Percentiles rank a stretch among this genome's conserved stretches.
Conservation (phyloP, 2,113 vertebrate genomes). For the Elachura formosa region DNA sequence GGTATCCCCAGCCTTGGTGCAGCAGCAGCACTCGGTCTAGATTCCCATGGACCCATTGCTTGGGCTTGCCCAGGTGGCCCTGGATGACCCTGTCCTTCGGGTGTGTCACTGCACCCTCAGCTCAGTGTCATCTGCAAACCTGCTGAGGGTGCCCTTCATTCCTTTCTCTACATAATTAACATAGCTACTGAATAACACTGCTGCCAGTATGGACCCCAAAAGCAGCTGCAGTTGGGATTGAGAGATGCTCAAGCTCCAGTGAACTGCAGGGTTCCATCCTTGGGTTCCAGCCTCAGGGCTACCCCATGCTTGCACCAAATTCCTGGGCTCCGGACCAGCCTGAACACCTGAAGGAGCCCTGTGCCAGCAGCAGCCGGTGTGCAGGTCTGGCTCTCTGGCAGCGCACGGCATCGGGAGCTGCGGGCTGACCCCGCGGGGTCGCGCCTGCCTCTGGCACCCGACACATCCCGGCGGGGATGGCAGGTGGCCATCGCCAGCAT, state of each 20-base stretch:
- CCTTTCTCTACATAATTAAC: neutral
- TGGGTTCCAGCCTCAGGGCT: too few species aligned
- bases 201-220: neutral
- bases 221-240: accelerated
- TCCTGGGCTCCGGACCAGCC: neutral
- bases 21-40: neutral
- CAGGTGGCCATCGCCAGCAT: accelerated
- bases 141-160: neutral
- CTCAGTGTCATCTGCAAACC: neutral
- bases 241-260: neutral
- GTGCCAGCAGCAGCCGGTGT: neutral
- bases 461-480: accelerated
- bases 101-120: neutral
- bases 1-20: neutral
- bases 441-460: neutral
- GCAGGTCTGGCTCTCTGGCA: neutral
- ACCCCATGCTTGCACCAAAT: neutral
- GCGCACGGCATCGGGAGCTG: neutral
- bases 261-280: neutral
- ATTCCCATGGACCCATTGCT: too few species aligned
- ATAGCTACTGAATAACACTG: neutral
- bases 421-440: neutral
- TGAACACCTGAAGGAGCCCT: neutral
- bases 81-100: neutral
- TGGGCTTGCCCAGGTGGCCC: neutral